Evolutionary conservation across 2,888 invertebrate species (phyloP).

Genomic region (Petrophora chlorosata): DNA sequence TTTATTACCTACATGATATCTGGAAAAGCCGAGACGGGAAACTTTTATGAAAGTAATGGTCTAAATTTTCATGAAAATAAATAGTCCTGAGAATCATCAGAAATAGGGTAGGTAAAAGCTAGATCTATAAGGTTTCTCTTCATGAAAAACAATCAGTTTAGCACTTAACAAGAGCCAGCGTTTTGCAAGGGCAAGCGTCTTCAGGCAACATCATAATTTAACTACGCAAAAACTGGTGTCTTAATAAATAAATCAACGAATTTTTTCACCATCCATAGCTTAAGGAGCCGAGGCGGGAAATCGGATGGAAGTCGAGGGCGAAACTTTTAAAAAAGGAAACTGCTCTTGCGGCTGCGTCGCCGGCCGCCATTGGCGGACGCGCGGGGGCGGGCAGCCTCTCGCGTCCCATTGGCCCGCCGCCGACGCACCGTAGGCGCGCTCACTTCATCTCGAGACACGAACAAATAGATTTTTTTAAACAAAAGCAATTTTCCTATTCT

Average conservation of each 20-base stretch:
- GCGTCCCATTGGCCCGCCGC: constrained; percentile 69
- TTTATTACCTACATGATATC: too few relatives aligned
- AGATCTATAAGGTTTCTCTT: too few relatives aligned
- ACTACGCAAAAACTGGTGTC: constrained; percentile 68
- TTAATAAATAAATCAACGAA: constrained; percentile 76
- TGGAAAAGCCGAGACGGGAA: too few relatives aligned
- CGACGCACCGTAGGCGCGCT: constrained; percentile 73
- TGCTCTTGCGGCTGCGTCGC: constrained; percentile 69
- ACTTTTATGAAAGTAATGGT: too few relatives aligned
- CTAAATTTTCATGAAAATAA: too few relatives aligned
- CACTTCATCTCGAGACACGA: constrained; percentile 78
- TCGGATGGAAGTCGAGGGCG: constrained; percentile 81
- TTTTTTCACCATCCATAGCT: constrained; percentile 78
- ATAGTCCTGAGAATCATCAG: too few relatives aligned
- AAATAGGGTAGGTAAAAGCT: too few relatives aligned
- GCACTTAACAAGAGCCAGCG: too few relatives aligned
- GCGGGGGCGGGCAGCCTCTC: constrained; percentile 70
- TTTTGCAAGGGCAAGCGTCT: constrained; percentile 42
- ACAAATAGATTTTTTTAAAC: constrained; percentile 83
- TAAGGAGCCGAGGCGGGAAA: constrained; percentile 79
- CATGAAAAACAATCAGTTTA: neutral
- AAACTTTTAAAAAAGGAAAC: constrained; percentile 83
- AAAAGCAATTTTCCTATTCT: constrained; percentile 84
- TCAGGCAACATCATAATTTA: constrained; percentile 77
- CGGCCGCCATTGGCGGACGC: constrained; percentile 66